These are phyloP conservation scores for Chiroxiphia lanceolata DNA, from an alignment of 2,797 vertebrate species.

Conservation along the genomic window DNA sequence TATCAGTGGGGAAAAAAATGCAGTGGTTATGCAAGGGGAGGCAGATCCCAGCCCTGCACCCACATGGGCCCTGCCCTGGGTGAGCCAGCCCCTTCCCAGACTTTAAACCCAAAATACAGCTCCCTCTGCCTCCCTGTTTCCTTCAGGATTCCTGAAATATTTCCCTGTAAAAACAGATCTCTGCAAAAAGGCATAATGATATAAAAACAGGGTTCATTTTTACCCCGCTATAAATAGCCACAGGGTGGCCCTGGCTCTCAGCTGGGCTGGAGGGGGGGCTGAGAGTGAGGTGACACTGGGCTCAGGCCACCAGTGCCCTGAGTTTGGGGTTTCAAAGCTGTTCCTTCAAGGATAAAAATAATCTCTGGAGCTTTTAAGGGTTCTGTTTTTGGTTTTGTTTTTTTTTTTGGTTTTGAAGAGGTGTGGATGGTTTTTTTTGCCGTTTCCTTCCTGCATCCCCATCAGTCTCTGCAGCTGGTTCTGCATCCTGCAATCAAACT, in stretches of 20 bases:
- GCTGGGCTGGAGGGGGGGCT: background rate
- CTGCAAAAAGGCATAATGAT: background rate
- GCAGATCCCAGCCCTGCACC: background rate
- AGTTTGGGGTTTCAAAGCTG: background rate
- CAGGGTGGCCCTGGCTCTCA: background rate
- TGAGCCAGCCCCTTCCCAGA: background rate
- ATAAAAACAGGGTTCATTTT: background rate
- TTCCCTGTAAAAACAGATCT: background rate
- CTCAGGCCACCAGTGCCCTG: background rate
- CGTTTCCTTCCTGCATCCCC: background rate
- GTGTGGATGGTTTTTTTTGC: background rate
- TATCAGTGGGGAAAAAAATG: slow-evolving; percentile 28
- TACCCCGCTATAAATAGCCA: background rate
- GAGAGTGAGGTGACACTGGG: background rate
- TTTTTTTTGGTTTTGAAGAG: background rate
- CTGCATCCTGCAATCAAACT: background rate
- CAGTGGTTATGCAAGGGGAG: background rate
- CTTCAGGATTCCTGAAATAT: slow-evolving; percentile 14
- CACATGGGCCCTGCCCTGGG: background rate
- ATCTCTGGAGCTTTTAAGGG: background rate
- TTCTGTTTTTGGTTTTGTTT: too few species aligned
- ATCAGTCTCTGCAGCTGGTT: slow-evolving; percentile 2
- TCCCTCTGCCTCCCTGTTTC: background rate
- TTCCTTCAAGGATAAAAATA: slow-evolving; percentile 15
- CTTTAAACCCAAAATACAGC: background rate